Conservation (phyloP, 1,140 invertebrate species). For the Phortica variegata region DNA sequence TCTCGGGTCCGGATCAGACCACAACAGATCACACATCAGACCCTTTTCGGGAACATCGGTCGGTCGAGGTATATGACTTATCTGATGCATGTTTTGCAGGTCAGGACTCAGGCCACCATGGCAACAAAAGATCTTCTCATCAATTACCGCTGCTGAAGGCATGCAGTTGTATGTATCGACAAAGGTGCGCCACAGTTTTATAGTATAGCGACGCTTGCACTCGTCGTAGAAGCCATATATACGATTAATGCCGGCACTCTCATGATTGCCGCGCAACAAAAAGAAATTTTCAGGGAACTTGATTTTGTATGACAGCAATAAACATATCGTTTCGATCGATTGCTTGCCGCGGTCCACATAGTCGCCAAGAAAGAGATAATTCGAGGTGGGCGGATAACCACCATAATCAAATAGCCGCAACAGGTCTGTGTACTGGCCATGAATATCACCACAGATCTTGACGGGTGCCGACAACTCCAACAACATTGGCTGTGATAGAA, state of each 20-base stretch:
- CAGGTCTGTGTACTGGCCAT: conserved; percentile 97
- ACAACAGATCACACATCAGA: conserved; percentile 90
- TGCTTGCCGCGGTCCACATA: conserved; percentile 84
- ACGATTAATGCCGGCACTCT: conserved; percentile 70
- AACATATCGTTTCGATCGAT: conserved; percentile 84
- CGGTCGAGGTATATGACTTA: conserved; percentile 81
- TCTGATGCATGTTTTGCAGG: conserved; percentile 84
- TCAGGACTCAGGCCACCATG: conserved; percentile 89
- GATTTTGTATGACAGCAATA: conserved; percentile 93
- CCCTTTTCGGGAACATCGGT: conserved; percentile 89
- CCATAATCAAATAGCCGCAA: conserved; percentile 97
- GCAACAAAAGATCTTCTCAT: conserved; percentile 97
- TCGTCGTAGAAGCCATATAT: conserved; percentile 94
- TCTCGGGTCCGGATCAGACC: conserved; percentile 95
- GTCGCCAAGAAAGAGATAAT: conserved; percentile 94
- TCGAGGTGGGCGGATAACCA: conserved; percentile 97
- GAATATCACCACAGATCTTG: conserved; percentile 98
- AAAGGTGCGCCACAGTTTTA: conserved; percentile 98
- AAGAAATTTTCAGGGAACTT: conserved; percentile 87
- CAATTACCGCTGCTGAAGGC: conserved; percentile 91
- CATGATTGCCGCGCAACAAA: conserved; percentile 69
- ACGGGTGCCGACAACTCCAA: conserved; percentile 95
- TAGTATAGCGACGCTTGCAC: conserved; percentile 93
- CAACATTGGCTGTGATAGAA: conserved; percentile 95
- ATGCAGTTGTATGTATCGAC: conserved; percentile 62